phyloP scores from a whole-genome alignment of 2,888 invertebrate genomes.

The Uloborus plumipes region DNA sequence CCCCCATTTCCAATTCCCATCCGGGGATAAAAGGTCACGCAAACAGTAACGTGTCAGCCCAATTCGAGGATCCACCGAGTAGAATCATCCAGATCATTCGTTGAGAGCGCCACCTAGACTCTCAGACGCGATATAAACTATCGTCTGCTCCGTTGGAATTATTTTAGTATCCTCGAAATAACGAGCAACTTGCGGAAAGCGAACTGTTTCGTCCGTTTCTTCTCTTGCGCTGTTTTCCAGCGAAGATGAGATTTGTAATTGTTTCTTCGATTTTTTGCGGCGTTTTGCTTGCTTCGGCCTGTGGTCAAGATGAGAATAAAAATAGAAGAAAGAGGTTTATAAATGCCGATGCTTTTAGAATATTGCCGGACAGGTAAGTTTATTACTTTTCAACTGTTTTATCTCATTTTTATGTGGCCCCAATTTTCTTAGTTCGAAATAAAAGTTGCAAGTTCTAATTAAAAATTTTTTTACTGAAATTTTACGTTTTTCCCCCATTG shows the following conservation, averaged over 20 bases:
- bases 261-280: neutral
- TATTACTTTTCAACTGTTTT: neutral
- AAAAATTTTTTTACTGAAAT: too few relatives aligned
- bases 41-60: neutral
- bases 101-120: neutral
- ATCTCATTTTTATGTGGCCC: neutral
- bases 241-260: neutral
- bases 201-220: neutral
- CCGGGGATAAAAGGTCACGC: neutral
- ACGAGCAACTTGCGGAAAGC: neutral
- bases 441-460: too few relatives aligned
- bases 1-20: neutral
- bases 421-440: neutral
- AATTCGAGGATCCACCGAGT: neutral
- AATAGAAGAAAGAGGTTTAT: slow-evolving; percentile 8
- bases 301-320: neutral
- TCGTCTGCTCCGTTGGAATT: neutral
- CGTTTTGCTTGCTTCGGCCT: neutral
- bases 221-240: neutral
- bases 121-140: neutral
- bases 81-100: neutral
- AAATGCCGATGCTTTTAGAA: neutral
- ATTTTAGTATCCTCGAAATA: neutral
- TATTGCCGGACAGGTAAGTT: slow-evolving; percentile 3
- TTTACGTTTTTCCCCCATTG: too few relatives aligned